Conservation (phyloP, 2,797 vertebrate genomes). For the Avahi laniger region DNA sequence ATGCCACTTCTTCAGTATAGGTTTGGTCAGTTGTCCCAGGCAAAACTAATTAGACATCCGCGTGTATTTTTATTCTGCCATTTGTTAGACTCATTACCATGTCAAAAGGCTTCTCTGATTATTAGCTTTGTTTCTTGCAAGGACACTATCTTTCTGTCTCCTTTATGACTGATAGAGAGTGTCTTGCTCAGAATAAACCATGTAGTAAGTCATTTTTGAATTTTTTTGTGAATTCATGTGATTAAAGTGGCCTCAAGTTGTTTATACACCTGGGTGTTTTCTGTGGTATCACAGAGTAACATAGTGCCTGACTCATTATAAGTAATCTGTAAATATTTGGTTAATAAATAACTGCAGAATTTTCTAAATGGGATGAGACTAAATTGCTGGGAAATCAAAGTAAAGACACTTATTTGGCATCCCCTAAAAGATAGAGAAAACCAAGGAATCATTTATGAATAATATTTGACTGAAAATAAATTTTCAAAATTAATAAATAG, state of each 20-base stretch:
- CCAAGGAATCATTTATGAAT: background rate
- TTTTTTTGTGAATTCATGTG: background rate
- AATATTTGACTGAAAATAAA: background rate
- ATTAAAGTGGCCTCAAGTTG: background rate
- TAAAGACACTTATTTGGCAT: background rate
- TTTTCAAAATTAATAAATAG: conserved; percentile 4
- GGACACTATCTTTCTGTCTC: background rate
- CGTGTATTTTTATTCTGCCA: background rate
- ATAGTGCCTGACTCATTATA: background rate
- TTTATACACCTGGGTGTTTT: background rate
- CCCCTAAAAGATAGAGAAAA: background rate
- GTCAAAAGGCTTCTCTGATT: background rate
- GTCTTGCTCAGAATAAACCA: background rate
- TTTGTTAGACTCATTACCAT: background rate
- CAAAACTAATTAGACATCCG: background rate
- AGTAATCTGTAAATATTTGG: background rate
- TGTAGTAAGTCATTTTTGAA: background rate
- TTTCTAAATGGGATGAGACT: background rate
- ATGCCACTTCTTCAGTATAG: background rate
- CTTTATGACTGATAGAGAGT: background rate
- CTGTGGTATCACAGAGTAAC: background rate
- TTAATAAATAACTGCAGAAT: background rate
- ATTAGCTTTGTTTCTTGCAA: background rate
- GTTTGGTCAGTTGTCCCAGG: background rate
- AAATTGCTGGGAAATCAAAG: background rate